Evolutionary conservation across 2,888 invertebrate species (phyloP), one percentile per base, ranked within the genome.

Genomic region (Endotricha flammealis): DNA sequence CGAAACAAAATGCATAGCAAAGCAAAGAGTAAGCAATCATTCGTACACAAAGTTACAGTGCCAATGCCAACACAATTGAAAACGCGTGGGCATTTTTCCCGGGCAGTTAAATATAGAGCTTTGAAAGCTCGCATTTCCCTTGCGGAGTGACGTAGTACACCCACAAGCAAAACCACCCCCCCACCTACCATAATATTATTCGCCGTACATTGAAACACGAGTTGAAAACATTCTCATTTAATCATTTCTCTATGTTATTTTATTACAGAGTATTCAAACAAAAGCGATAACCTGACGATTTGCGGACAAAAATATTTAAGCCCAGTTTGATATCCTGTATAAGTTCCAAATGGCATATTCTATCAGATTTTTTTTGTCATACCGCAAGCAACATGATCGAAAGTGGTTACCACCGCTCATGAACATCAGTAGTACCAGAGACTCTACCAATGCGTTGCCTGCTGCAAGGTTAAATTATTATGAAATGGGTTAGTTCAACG

Each of bases 231-330:
- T 22, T 7, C 33, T 32, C 12, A 41, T 52, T 52, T 52, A 52
- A 49, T 51, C 45, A 44, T 41, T 48, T n/a, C n/a, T n/a, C n/a
- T n/a, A n/a, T n/a, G n/a, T 33, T 36, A 39, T 35, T 25, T 32
- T 39, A 44, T 40, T 48, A 50, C 44, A 48, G 44, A 48, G 44
- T 45, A 51, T 41, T 33, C 20, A 29, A 33, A 39, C 10, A 36
- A 35, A n/a, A 20, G 11, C 37, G 39, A 37, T 36, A 41, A 37
- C 31, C 32, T 28, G 9, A 11, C 10, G 25, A 6, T 6, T 32
- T 24, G 14, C 24, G 14, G 32, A 14, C 24, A 32, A 24, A 13
- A 24, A 13, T 10, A 24, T 12, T 32, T 2, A 20, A 2, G 2
- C 4, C 6, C 7, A 20, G n/a, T 2, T 2, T 20, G 6, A 20